Evolutionary conservation across 2,113 vertebrate species (phyloP), one percentile per base, ranked within the genome.

Genomic region (Taxidea taxus): DNA sequence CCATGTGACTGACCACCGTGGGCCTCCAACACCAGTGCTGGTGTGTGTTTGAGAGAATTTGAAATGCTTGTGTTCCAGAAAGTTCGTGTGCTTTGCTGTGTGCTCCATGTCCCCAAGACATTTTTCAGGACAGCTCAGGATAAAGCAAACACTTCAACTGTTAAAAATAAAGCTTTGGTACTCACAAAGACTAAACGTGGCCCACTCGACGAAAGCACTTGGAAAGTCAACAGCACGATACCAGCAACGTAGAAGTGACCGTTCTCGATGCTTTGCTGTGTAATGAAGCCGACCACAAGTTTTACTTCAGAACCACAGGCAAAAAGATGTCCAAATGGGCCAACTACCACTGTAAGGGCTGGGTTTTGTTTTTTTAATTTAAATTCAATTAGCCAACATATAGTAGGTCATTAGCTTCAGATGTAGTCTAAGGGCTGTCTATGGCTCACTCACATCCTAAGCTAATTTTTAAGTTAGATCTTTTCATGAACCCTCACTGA

Each of bases 21-120:
- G 23, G 25, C 15, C 66, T 56, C 66, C 8, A 1, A 23, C n/a
- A 21, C 25, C 0, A 0, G 23, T 10, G 6, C 42, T 1, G 2
- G 8, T 3, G 34, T 58, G 29, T 31, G 42, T 44, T 29, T 27
- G 2, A 44, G 9, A n/a, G 49, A 34, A 37, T 44, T 54, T 15
- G 54, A 81, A 25, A 54, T 10, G 20, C n/a, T 42, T 4, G 0
- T 4, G 15, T 72, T 64, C 72, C 80, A 58, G 64, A 42, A 82
- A 11, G 21, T 39, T 81, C 39, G 34, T 37, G 6, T 16, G 37
- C 29, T 85, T 47, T 27, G 20, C 83, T 70, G 1, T 51, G 77
- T 25, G 51, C 42, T 27, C 44, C 47, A 5, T 31, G 15, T 29
- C 68, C 80, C 68, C 29, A n/a, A 15, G 51, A 78, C 27, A 11